These are phyloP conservation scores for Anastrepha ludens DNA, from an alignment of 1,140 invertebrate genomes.

Conservation along the genomic window DNA sequence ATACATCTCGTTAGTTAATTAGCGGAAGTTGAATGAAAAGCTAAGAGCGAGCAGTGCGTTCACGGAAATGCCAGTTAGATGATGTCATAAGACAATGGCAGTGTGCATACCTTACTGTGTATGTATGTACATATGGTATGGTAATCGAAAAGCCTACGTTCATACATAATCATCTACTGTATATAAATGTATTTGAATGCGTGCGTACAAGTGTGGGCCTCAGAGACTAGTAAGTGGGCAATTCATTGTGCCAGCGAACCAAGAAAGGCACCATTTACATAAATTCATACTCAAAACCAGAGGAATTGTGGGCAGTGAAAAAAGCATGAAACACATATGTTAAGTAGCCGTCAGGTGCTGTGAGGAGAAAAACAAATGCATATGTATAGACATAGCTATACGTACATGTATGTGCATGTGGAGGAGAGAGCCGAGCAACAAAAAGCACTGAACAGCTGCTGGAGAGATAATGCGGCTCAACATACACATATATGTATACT, in stretches of 20 bases:
- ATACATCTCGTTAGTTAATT: not conserved
- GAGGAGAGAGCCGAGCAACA: not conserved
- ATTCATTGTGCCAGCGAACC: constrained; percentile 39
- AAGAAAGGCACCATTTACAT: constrained; percentile 3
- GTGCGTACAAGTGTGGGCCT: constrained; percentile 2
- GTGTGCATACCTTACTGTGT: not conserved
- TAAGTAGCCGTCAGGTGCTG: constrained; percentile 6
- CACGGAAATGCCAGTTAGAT: constrained; percentile 35
- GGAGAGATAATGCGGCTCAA: not conserved
- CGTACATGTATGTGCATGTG: not conserved
- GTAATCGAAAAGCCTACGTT: not conserved
- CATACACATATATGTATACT: too few relatives aligned
- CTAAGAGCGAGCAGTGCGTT: not conserved
- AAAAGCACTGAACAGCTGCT: not conserved
- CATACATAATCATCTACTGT: not conserved
- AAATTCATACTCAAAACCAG: not conserved
- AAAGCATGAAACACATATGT: not conserved
- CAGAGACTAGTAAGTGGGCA: not conserved
- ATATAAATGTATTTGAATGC: not conserved
- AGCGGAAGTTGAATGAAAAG: constrained; percentile 4
- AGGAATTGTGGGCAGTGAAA: constrained; percentile 14
- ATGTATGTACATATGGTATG: not conserved
- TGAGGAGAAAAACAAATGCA: not conserved
- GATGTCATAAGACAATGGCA: constrained; percentile 6
- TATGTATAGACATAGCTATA: not conserved